A percentile compares a stretch with the other conserved stretches of the same genome.
Conservation (phyloP, 2,888 invertebrate species). For the Sinhomidia bicolor region DNA sequence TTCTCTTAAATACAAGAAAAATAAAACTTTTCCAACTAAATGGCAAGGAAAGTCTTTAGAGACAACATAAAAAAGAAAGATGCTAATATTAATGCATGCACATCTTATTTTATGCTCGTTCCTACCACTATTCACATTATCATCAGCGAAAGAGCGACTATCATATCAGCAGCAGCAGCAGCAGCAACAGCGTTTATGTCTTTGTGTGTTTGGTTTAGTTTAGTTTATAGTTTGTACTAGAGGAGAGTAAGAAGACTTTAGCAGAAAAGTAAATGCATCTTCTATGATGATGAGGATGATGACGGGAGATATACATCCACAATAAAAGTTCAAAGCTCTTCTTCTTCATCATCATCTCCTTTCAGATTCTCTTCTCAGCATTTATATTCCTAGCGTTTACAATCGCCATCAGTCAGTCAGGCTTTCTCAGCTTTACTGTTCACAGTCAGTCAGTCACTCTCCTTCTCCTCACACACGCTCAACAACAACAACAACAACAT, state of each 20-base stretch:
- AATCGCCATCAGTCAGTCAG: constrained; percentile 56
- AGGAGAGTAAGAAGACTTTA: neutral
- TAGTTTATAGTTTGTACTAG: neutral
- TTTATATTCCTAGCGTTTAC: constrained; percentile 38
- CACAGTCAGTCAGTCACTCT: constrained; percentile 28
- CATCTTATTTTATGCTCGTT: constrained; percentile 23
- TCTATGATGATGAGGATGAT: constrained; percentile 38
- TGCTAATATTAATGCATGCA: constrained; percentile 31
- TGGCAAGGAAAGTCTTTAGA: constrained; percentile 48
- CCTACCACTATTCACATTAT: neutral
- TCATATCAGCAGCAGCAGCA: constrained; percentile 38
- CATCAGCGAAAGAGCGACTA: constrained; percentile 44
- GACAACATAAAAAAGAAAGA: constrained; percentile 3
- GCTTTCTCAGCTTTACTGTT: constrained; percentile 39
- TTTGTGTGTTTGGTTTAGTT: constrained; percentile 3
- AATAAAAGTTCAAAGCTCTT: constrained; percentile 67
- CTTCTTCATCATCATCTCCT: constrained; percentile 24
- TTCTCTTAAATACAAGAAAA: constrained; percentile 52
- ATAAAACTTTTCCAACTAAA: constrained; percentile 29
- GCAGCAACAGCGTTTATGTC: constrained; percentile 38
- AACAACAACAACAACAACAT: neutral
- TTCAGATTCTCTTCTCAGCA: constrained; percentile 25
- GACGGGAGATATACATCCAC: constrained; percentile 45
- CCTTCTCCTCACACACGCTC: neutral
- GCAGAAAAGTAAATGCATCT: constrained; percentile 63